phyloP scores from a whole-genome alignment of 2,797 vertebrate genomes.

The Decapterus maruadsi region DNA sequence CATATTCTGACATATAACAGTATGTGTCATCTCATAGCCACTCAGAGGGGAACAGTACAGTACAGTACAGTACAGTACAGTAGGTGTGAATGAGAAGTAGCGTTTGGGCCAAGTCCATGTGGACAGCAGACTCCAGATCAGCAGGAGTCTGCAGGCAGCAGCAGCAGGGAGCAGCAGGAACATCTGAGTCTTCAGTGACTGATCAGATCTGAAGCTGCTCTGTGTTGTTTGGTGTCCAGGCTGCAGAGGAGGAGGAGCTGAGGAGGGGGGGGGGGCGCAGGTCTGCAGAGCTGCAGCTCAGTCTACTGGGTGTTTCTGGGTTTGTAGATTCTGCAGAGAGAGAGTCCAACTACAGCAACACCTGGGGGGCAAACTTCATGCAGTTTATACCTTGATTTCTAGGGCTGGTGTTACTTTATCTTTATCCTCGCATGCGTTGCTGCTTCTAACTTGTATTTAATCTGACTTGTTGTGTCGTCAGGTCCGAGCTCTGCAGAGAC shows the following conservation, averaged over 20 bases:
- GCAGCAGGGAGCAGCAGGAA: not conserved
- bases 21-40: too few species aligned
- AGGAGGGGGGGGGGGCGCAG: too few species aligned
- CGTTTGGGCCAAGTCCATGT: too few species aligned
- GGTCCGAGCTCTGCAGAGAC: too few species aligned
- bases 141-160: not conserved
- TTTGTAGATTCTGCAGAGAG: not conserved
- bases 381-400: too few species aligned
- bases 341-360: not conserved
- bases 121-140: too few species aligned
- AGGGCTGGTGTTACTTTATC: not conserved
- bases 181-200: not conserved
- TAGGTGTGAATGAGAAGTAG: too few species aligned
- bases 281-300: not conserved
- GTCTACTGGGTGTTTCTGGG: not conserved
- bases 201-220: not conserved
- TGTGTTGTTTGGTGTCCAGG: not conserved
- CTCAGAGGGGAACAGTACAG: too few species aligned
- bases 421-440: not conserved
- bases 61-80: too few species aligned
- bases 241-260: not conserved
- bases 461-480: conserved; percentile 1
- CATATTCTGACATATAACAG: too few species aligned
- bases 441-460: conserved; percentile 8
- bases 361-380: too few species aligned